phyloP scores from a whole-genome alignment of 2,888 invertebrate species.

The Altica lythri region DNA sequence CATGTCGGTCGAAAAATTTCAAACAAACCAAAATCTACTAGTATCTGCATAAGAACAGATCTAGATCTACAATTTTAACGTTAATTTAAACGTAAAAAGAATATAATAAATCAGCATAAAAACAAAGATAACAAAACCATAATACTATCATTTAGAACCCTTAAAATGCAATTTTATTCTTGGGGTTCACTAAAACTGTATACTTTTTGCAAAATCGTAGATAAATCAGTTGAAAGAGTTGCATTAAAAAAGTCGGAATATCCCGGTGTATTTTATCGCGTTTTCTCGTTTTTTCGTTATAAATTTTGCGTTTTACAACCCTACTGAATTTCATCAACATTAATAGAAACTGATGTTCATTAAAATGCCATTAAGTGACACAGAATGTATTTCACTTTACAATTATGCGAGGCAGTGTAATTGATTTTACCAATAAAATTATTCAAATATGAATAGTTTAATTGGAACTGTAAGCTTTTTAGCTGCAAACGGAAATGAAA shows the following conservation, averaged over 20 bases:
- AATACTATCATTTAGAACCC: too few relatives aligned
- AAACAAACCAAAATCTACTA: too few relatives aligned
- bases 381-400: slow-evolving; percentile 23
- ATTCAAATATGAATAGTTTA: slow-evolving; percentile 19
- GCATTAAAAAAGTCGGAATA: slow-evolving; percentile 18
- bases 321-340: slow-evolving; percentile 26
- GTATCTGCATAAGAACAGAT: too few relatives aligned
- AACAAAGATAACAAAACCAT: too few relatives aligned
- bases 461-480: slow-evolving; percentile 11
- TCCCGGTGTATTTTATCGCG: slow-evolving; percentile 20
- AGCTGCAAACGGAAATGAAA: slow-evolving; percentile 5
- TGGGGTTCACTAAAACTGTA: too few relatives aligned
- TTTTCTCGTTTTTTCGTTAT: slow-evolving; percentile 17
- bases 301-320: slow-evolving; percentile 23
- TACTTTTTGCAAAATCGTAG: slow-evolving; percentile 4
- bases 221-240: slow-evolving; percentile 22
- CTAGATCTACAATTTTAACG: too few relatives aligned
- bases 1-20: too few relatives aligned
- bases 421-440: slow-evolving; percentile 18
- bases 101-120: too few relatives aligned
- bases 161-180: too few relatives aligned
- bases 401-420: slow-evolving; percentile 21
- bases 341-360: slow-evolving; percentile 25
- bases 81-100: too few relatives aligned
- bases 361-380: slow-evolving; percentile 25